A percentile compares a stretch with the other conserved stretches of the same genome.
Conservation (phyloP, 1,140 invertebrate species). For the Carposina sasakii region DNA sequence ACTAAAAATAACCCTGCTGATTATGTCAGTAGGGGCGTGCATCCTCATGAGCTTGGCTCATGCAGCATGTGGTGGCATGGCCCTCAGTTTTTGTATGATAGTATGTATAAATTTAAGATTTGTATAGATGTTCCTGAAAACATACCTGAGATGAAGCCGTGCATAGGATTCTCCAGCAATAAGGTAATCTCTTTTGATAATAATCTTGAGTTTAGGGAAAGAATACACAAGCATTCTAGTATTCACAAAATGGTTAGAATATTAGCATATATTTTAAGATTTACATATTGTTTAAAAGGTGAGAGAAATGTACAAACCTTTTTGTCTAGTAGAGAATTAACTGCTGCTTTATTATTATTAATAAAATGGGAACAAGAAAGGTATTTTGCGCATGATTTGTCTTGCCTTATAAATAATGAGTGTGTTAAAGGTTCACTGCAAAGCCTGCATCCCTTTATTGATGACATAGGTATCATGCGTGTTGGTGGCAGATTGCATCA, state of each 20-base stretch:
- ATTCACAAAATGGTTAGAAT: slow-evolving; percentile 3
- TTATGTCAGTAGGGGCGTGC: slow-evolving; percentile 2
- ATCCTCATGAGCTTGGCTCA: not conserved
- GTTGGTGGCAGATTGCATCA: slow-evolving; percentile 31
- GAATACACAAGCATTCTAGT: not conserved
- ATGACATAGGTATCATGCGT: slow-evolving; percentile 21
- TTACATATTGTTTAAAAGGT: not conserved
- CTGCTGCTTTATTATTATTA: not conserved
- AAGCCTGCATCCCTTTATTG: slow-evolving; percentile 22
- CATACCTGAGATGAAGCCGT: no score
- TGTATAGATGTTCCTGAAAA: no score
- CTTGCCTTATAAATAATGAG: not conserved
- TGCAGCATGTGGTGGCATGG: not conserved
- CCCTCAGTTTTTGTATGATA: no score
- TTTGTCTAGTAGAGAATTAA: not conserved
- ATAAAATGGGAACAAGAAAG: slow-evolving; percentile 2
- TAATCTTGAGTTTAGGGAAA: not conserved
- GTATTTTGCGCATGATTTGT: not conserved
- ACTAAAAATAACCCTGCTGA: slow-evolving; percentile 14
- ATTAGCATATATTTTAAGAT: slow-evolving; percentile 2
- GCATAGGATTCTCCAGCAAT: not conserved
- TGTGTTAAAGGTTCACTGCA: slow-evolving; percentile 6
- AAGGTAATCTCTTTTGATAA: not conserved
- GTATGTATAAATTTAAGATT: no score
- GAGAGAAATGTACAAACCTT: not conserved